phyloP scores from a whole-genome alignment of 2,888 invertebrate species.

The Notocelia uddmanniana region DNA sequence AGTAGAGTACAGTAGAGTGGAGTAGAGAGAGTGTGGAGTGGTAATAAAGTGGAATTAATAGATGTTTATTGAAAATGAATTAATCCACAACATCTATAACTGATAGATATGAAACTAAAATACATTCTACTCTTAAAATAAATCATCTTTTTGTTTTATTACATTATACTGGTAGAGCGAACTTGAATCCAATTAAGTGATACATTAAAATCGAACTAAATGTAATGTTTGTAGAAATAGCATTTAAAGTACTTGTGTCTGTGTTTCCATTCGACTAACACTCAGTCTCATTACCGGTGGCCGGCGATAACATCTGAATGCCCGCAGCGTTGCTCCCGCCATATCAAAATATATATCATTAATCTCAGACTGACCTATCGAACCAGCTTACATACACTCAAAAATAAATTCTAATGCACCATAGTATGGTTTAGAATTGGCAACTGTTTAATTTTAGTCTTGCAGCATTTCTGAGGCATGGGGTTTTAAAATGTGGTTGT shows the following conservation, averaged over 20 bases:
- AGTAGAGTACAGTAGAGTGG: too few relatives aligned
- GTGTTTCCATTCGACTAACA: conserved; percentile 74
- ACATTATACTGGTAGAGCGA: neutral
- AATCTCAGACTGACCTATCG: conserved; percentile 57
- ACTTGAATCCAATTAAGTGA: conserved; percentile 8
- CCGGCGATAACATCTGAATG: conserved; percentile 71
- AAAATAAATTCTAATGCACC: conserved; percentile 47
- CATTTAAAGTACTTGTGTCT: conserved; percentile 58
- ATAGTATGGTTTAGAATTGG: conserved; percentile 27
- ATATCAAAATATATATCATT: conserved; percentile 63
- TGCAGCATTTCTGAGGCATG: conserved; percentile 25
- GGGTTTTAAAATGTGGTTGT: conserved; percentile 52
- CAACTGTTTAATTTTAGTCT: neutral
- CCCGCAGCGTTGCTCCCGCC: conserved; percentile 65
- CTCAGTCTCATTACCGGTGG: conserved; percentile 76
- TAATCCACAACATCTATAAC: too few relatives aligned
- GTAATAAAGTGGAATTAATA: too few relatives aligned
- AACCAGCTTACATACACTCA: conserved; percentile 40
- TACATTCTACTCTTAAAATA: too few relatives aligned
- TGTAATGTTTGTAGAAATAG: conserved; percentile 40
- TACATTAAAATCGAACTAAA: conserved; percentile 28
- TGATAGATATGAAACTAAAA: too few relatives aligned
- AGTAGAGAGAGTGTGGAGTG: too few relatives aligned
- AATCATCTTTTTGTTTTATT: neutral
- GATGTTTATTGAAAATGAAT: too few relatives aligned